Percentiles rank a stretch among this genome's conserved stretches.
Evolutionary conservation across 2,888 invertebrate genomes (phyloP).

Genomic region (Portevinia maculata): DNA sequence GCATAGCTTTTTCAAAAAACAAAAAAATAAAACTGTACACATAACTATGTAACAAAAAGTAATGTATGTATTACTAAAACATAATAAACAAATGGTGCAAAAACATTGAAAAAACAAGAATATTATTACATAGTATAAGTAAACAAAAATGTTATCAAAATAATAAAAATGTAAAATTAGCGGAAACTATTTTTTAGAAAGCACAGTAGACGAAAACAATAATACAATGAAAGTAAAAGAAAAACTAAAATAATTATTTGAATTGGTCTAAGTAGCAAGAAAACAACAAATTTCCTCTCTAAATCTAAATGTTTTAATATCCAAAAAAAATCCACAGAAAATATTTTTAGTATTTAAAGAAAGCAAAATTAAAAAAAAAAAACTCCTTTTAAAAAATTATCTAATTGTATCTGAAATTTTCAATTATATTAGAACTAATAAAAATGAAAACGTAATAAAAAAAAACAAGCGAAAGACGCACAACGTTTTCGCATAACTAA

Average conservation of each 20-base stretch:
- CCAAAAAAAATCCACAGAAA: constrained; percentile 68
- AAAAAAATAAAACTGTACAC: constrained; percentile 63
- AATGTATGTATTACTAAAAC: constrained; percentile 69
- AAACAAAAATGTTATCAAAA: constrained; percentile 65
- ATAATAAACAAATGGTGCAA: constrained; percentile 73
- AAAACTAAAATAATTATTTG: constrained; percentile 49
- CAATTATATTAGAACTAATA: constrained; percentile 49
- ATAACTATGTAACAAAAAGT: constrained; percentile 71
- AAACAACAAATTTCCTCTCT: constrained; percentile 67
- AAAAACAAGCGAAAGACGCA: constrained; percentile 44
- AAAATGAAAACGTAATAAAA: constrained; percentile 4
- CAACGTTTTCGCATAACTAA: constrained; percentile 50
- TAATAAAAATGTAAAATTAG: constrained; percentile 30
- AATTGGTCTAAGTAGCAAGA: constrained; percentile 66
- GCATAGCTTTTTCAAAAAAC: constrained; percentile 67
- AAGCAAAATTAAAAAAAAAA: constrained; percentile 27
- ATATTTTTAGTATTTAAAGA: constrained; percentile 71
- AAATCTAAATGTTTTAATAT: constrained; percentile 72
- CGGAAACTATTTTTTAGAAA: constrained; percentile 66
- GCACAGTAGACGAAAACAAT: constrained; percentile 74
- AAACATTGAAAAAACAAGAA: constrained; percentile 55
- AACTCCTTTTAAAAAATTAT: constrained; percentile 39
- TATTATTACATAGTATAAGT: constrained; percentile 57
- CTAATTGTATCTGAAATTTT: constrained; percentile 67
- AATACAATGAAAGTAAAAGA: constrained; percentile 45